Evolutionary conservation across 1,140 invertebrate genomes (phyloP).

Genomic region (Plectrocnemia conspersa): DNA sequence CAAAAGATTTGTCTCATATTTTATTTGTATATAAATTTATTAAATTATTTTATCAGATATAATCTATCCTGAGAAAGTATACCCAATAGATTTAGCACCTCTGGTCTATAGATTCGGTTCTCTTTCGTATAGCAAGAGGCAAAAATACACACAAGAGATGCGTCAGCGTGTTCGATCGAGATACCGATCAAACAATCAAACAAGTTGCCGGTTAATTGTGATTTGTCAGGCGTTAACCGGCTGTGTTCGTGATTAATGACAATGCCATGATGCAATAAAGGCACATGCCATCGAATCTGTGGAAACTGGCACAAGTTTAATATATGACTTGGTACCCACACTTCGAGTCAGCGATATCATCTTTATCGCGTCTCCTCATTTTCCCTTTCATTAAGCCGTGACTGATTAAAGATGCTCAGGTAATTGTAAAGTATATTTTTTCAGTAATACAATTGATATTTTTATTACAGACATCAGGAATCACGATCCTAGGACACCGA

Average conservation of each 20-base stretch:
- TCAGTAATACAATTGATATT: too few relatives aligned
- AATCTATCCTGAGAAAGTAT: too few relatives aligned
- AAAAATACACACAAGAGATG: neutral
- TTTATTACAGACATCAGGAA: constrained; percentile 55
- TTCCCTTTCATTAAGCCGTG: too few relatives aligned
- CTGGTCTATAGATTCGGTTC: too few relatives aligned
- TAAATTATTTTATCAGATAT: neutral
- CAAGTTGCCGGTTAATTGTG: neutral
- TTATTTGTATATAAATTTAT: neutral
- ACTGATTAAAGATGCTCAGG: too few relatives aligned
- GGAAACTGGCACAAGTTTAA: constrained; percentile 16
- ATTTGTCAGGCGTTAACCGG: constrained; percentile 6
- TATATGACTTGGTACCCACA: too few relatives aligned
- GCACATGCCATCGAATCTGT: neutral
- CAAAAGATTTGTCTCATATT: neutral
- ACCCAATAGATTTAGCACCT: too few relatives aligned
- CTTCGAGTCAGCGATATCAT: too few relatives aligned
- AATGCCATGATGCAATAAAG: constrained; percentile 3
- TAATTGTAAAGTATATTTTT: too few relatives aligned
- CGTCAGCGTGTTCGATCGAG: neutral
- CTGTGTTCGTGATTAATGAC: constrained; percentile 9
- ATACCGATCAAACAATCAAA: neutral
- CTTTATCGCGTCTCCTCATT: too few relatives aligned
- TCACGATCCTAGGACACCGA: constrained; percentile 54
- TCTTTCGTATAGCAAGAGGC: too few relatives aligned